A percentile compares a stretch with the other conserved stretches of the same genome.
These are phyloP conservation scores for Gracilinanus agilis DNA, from an alignment of 2,113 vertebrate species.

Conservation along the genomic window DNA sequence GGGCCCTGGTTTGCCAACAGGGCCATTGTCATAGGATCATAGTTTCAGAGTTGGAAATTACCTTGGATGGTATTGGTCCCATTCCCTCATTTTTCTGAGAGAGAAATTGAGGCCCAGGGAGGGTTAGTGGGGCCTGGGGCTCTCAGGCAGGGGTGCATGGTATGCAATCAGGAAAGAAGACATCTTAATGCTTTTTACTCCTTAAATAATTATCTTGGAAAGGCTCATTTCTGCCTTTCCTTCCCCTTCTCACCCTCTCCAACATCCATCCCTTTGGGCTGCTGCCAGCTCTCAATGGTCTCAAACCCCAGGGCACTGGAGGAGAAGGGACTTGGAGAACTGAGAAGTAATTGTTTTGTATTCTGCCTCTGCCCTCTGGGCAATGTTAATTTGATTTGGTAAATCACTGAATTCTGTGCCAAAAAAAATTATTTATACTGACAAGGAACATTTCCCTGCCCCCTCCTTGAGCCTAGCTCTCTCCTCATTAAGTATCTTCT, in stretches of 20 bases:
- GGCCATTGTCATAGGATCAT: background rate
- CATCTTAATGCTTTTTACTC: background rate
- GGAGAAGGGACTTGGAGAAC: background rate
- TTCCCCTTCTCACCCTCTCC: background rate
- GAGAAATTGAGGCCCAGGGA: background rate
- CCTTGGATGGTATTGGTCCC: background rate
- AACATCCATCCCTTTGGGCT: background rate
- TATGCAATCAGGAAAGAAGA: background rate
- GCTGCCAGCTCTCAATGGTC: accelerated
- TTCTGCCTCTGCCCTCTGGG: background rate
- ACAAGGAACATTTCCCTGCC: background rate
- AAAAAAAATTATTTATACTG: background rate
- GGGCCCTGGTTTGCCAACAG: accelerated
- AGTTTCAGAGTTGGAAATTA: too few relatives aligned
- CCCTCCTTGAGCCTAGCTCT: accelerated
- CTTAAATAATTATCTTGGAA: background rate
- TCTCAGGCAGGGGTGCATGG: background rate
- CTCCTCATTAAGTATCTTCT: background rate
- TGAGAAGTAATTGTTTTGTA: background rate
- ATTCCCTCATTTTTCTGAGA: background rate
- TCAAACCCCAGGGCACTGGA: background rate
- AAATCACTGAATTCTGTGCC: background rate
- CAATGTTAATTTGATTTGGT: accelerated
- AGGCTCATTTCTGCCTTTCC: conserved; percentile 5
- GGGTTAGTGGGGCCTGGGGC: background rate